Evolutionary conservation across 1,140 invertebrate genomes (phyloP), one percentile per base, ranked within the genome.

Genomic region (Heliothis virescens): DNA sequence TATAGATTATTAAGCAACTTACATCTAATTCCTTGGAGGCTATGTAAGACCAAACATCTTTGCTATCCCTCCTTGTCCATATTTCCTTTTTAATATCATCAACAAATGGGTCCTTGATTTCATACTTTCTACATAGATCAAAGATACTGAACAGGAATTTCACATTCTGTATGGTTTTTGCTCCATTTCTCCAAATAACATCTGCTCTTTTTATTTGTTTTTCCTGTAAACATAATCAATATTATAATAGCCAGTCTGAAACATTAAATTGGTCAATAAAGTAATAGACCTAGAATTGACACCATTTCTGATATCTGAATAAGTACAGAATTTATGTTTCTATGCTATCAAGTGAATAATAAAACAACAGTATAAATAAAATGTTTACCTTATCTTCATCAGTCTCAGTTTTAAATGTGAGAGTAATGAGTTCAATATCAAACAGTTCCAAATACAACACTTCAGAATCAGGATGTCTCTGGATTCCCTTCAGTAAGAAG

Each of bases 401-500:
- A 85, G 62, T 79, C 13, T 91, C 85, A 47, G 84, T 82, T 77
- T 89, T 85, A 67, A 86, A 88, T n/a, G 82, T 86, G 3, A 83
- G 57, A 59, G 89, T 65, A 18, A 88, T 84, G 0, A 94, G 86
- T 81, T 94, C 93, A 82, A 89, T 90, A 80, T 93, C 87, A 86
- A 94, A 93, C 0, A 94, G 76, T 60, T 94, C 92, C 53, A 91
- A 82, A 90, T 97, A 97, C 15, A 98, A 90, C 63, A 95, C 85
- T 82, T 96, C 92, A 9, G 96, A 96, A 29, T 96, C 92, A 21
- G 96, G 95, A 89, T 97, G 96, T 86, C 96, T 95, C 74, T 96
- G 95, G 50, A 98, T 91, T 2, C 96, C 97, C 88, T 96, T 95
- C 48, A 97, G 92, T 12, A 98, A 90, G 82, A 96, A 95, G 71